Evolutionary conservation across 1,140 invertebrate species (phyloP).

Genomic region (Drosophila aff.): DNA sequence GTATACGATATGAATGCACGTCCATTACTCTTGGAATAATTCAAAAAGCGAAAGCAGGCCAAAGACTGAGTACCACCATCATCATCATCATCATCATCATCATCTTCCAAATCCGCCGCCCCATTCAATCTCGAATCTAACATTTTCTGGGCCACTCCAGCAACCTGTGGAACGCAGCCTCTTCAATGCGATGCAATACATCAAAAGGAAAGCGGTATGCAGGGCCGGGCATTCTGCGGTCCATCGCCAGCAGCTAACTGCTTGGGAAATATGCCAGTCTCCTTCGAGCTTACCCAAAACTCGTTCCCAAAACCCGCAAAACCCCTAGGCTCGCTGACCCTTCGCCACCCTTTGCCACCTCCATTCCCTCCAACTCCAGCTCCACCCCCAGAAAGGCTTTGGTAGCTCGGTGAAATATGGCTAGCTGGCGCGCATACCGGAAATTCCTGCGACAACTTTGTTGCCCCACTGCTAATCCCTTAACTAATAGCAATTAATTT

Average conservation of each 20-base stretch:
- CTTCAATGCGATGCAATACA: constrained; percentile 79
- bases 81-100: constrained; percentile 3
- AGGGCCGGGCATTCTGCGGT: constrained; percentile 56
- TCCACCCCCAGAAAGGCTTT: constrained; percentile 39
- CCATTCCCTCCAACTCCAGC: neutral
- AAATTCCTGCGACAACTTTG: constrained; percentile 83
- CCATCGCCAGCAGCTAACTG: constrained; percentile 48
- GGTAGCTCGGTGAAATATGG: constrained; percentile 67
- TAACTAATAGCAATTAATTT: constrained; percentile 85
- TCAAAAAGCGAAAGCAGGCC: constrained; percentile 41
- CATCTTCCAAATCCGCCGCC: constrained; percentile 1
- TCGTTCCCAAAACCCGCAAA: constrained; percentile 4
- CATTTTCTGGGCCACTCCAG: constrained; percentile 53
- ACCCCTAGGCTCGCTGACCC: constrained; percentile 34
- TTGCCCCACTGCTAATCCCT: constrained; percentile 80
- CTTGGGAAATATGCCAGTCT: constrained; percentile 56
- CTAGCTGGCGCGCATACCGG: constrained; percentile 73
- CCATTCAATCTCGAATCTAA: constrained; percentile 29
- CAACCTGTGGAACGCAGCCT: constrained; percentile 84
- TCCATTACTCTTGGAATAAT: constrained; percentile 44
- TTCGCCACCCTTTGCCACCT: neutral
- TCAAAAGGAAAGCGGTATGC: constrained; percentile 84
- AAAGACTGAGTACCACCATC: constrained; percentile 26
- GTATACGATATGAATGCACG: constrained; percentile 47
- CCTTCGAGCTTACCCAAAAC: constrained; percentile 18